phyloP scores from a whole-genome alignment of 1,140 invertebrate species.

The Ridgeia piscesae region DNA sequence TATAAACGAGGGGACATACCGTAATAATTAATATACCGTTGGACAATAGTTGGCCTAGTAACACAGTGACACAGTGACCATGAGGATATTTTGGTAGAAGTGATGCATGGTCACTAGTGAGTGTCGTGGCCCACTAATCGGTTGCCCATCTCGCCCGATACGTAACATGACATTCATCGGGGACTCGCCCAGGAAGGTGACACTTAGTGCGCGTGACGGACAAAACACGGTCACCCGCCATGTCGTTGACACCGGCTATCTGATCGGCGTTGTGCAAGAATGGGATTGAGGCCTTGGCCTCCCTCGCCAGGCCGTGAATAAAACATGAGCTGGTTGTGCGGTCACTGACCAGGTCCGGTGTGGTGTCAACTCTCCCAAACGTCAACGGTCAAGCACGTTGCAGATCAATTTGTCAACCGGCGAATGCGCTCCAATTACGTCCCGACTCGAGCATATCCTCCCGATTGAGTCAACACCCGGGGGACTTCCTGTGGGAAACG shows the following conservation, averaged over 20 bases:
- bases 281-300: neutral
- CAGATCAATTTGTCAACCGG: neutral
- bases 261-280: neutral
- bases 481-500: neutral
- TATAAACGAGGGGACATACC: too few relatives aligned
- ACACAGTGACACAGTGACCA: neutral
- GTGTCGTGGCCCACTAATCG: neutral
- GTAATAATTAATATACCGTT: neutral
- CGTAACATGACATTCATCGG: neutral
- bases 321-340: too few relatives aligned
- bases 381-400: neutral
- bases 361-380: neutral
- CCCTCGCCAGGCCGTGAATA: neutral
- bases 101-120: neutral
- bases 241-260: neutral
- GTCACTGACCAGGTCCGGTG: neutral
- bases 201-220: neutral
- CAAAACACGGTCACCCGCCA: neutral
- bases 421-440: neutral
- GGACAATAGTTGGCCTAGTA: neutral
- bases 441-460: neutral
- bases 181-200: neutral
- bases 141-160: neutral
- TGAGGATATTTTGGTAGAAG: neutral
- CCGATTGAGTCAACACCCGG: neutral